Evolutionary conservation across 2,888 invertebrate genomes (phyloP).

Genomic region (Tholera decimalis): DNA sequence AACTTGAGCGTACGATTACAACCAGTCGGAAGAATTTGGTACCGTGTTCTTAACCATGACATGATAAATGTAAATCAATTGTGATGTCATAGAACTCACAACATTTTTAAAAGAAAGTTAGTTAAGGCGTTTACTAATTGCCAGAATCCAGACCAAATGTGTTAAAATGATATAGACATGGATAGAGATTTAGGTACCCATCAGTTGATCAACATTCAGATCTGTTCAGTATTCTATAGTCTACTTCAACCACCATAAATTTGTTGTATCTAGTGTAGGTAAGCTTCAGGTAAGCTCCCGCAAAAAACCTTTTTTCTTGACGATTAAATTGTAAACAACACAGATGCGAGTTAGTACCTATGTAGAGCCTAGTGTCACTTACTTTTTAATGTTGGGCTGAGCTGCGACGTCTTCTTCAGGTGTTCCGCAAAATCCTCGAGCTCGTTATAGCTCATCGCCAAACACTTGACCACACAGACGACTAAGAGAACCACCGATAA

Average conservation of each 20-base stretch:
- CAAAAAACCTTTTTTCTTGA: not conserved
- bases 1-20: constrained; percentile 3
- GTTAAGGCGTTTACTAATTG: not conserved
- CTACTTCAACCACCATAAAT: not conserved
- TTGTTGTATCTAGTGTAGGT: no score
- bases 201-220: not conserved
- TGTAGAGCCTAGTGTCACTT: constrained; percentile 66
- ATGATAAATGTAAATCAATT: not conserved
- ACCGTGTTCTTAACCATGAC: not conserved
- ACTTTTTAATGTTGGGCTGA: constrained; percentile 87
- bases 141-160: not conserved
- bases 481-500: constrained; percentile 75
- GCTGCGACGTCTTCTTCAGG: constrained; percentile 82
- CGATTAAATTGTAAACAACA: not conserved
- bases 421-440: constrained; percentile 86
- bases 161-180: no score
- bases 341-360: not conserved
- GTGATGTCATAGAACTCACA: not conserved
- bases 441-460: constrained; percentile 81
- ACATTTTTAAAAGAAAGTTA: not conserved
- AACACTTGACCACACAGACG: constrained; percentile 80
- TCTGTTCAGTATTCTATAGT: not conserved
- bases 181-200: no score
- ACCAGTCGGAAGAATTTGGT: not conserved
- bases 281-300: not conserved